phyloP scores from a whole-genome alignment of 1,140 invertebrate species.

The Hormaphis cornu region DNA sequence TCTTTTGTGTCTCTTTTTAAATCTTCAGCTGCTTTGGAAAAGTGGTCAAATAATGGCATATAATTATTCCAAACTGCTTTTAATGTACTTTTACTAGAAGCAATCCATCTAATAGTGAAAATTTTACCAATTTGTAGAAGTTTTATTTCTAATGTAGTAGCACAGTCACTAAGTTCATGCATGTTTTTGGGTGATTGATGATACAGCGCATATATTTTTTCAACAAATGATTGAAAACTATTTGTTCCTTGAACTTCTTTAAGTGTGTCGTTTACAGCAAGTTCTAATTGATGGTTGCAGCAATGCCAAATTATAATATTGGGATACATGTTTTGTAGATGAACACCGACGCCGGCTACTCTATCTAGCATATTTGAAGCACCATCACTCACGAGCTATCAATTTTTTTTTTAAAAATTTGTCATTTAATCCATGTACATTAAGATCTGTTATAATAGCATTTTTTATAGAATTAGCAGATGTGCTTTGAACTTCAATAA shows the following conservation, averaged over 20 bases:
- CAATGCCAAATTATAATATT: not conserved
- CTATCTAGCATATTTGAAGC: too few relatives aligned
- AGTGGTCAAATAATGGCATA: not conserved
- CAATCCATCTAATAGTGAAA: not conserved
- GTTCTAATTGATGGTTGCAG: not conserved
- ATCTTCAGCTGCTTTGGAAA: not conserved
- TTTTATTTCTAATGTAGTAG: not conserved
- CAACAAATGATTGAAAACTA: not conserved
- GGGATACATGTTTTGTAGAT: not conserved
- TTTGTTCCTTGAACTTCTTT: not conserved
- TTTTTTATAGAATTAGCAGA: too few relatives aligned
- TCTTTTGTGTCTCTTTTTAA: not conserved
- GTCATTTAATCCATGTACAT: too few relatives aligned
- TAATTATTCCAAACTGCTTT: not conserved
- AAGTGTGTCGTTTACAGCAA: not conserved
- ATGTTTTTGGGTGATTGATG: too few relatives aligned
- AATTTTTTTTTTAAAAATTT: too few relatives aligned
- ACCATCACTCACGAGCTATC: too few relatives aligned
- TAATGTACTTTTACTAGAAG: not conserved
- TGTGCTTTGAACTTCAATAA: too few relatives aligned
- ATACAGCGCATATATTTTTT: not conserved
- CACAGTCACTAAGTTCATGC: not conserved
- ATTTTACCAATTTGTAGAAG: not conserved
- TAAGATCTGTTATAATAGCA: too few relatives aligned
- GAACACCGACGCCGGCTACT: not conserved